Evolutionary conservation across 2,888 invertebrate species (phyloP).

Genomic region (Hetaerina titia): DNA sequence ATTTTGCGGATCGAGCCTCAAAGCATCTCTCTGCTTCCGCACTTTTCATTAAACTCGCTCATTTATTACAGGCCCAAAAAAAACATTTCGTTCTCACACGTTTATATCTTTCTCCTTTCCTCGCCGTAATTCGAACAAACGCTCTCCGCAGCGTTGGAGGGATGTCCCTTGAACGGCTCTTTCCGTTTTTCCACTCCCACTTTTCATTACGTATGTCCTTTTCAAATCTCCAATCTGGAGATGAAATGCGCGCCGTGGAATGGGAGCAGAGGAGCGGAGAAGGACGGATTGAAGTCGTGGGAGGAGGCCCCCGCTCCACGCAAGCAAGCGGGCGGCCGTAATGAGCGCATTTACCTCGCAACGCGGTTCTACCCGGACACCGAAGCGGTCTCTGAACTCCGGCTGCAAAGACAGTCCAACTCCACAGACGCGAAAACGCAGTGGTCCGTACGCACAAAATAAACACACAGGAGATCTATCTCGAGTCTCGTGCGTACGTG

Average conservation of each 20-base stretch:
- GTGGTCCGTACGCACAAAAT: not conserved
- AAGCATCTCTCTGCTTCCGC: not conserved
- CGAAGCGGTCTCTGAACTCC: not conserved
- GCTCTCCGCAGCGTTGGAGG: not conserved
- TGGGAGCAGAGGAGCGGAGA: not conserved
- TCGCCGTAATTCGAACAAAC: not conserved
- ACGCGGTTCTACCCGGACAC: not conserved
- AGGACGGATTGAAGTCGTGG: not conserved
- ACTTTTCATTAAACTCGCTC: not conserved
- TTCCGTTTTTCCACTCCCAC: not conserved
- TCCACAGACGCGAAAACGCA: not conserved
- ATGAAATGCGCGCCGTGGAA: not conserved
- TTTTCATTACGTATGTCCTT: not conserved
- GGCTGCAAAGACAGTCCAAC: not conserved
- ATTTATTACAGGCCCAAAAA: not conserved
- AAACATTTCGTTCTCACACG: not conserved
- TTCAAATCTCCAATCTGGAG: not conserved
- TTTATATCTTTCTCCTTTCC: not conserved
- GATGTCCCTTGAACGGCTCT: not conserved
- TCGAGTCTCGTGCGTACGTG: not conserved
- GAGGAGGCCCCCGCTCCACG: not conserved
- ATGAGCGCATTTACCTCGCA: not conserved
- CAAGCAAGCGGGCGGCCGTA: not conserved
- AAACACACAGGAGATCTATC: not conserved
- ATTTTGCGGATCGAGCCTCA: not conserved